Evolutionary conservation across 2,888 invertebrate genomes (phyloP).

Genomic region (Maniola hyperantus): DNA sequence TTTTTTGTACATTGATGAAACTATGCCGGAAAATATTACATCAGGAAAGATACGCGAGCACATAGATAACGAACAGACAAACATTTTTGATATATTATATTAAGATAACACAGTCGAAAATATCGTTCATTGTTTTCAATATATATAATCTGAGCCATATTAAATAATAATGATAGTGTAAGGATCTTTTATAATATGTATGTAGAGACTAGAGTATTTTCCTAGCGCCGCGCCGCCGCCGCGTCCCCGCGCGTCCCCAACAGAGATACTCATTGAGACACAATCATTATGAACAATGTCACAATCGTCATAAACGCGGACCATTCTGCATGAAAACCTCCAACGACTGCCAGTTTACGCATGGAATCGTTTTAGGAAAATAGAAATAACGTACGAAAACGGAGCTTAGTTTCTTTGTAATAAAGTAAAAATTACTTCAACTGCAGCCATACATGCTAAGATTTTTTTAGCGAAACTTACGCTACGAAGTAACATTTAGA

Average conservation of each 20-base stretch:
- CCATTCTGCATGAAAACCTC: conserved; percentile 56
- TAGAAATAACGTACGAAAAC: neutral
- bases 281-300: conserved; percentile 68
- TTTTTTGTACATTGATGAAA: too few relatives aligned
- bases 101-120: conserved; percentile 10
- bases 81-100: too few relatives aligned
- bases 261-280: conserved; percentile 72
- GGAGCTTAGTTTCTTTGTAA: neutral
- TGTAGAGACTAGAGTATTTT: conserved; percentile 45
- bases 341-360: conserved; percentile 2
- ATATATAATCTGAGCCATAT: conserved; percentile 45
- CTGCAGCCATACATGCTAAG: too few relatives aligned
- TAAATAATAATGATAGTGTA: conserved; percentile 44
- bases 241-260: conserved; percentile 41
- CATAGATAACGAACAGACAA: too few relatives aligned
- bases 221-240: conserved; percentile 45
- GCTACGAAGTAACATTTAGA: too few relatives aligned
- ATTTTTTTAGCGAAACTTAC: too few relatives aligned
- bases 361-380: conserved; percentile 7
- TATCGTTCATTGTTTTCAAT: conserved; percentile 26
- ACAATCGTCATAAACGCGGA: conserved; percentile 51
- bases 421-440: neutral
- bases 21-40: too few relatives aligned
- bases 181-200: conserved; percentile 47
- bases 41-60: too few relatives aligned